phyloP scores from a whole-genome alignment of 2,113 vertebrate species.

The Apistogramma diplotaenia region DNA sequence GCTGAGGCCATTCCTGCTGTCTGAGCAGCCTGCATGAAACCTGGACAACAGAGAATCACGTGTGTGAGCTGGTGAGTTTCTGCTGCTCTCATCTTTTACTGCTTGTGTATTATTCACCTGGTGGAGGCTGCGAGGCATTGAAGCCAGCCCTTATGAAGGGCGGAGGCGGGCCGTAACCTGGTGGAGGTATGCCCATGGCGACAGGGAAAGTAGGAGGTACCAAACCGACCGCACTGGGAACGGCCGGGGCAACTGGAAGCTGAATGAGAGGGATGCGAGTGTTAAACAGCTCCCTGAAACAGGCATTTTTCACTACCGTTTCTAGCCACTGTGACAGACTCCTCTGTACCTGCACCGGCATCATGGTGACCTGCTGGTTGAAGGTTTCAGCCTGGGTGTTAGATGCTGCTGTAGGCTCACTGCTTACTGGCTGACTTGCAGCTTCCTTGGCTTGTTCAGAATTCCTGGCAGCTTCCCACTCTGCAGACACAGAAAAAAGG shows the following conservation, averaged over 20 bases:
- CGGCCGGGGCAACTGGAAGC: slow-evolving; percentile 91
- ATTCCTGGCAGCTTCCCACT: slow-evolving; percentile 91
- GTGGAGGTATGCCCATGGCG: slow-evolving; percentile 93
- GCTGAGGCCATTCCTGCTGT: slow-evolving; percentile 78
- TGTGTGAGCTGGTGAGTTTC: background rate
- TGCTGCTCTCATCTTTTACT: background rate
- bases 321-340: background rate
- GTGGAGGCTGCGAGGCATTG: slow-evolving; percentile 93
- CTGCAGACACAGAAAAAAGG: slow-evolving; percentile 66
- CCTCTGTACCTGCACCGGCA: slow-evolving; percentile 86
- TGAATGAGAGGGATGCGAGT: slow-evolving; percentile 40
- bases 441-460: slow-evolving; percentile 83
- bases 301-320: no score
- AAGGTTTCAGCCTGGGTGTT: slow-evolving; percentile 87
- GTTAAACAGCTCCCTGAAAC: no score
- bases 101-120: slow-evolving; percentile 77
- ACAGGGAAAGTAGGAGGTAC: slow-evolving; percentile 92
- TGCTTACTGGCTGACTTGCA: slow-evolving; percentile 72
- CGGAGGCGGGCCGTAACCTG: slow-evolving; percentile 92
- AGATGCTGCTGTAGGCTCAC: slow-evolving; percentile 78
- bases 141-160: slow-evolving; percentile 90
- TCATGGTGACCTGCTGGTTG: slow-evolving; percentile 90
- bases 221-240: slow-evolving; percentile 88
- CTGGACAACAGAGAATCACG: slow-evolving; percentile 59
- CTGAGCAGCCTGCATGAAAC: slow-evolving; percentile 89